Percentiles rank a stretch among this genome's conserved stretches.
Evolutionary conservation across 2,113 vertebrate species (phyloP).

Genomic region (Stegastes partitus): DNA sequence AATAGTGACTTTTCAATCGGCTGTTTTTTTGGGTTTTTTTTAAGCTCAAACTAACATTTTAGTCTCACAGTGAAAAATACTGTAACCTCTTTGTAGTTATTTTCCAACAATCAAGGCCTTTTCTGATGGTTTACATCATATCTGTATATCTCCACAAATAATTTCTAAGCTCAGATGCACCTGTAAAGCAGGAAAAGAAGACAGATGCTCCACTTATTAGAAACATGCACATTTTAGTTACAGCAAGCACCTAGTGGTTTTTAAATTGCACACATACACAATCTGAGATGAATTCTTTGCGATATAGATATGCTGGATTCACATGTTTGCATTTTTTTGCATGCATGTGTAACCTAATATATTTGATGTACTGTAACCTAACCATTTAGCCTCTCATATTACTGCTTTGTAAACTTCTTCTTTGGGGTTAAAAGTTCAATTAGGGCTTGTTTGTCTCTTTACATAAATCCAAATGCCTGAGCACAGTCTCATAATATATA

Average conservation of each 20-base stretch:
- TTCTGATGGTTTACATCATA: too few relatives aligned
- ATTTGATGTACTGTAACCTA: not conserved
- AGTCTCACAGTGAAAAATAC: not conserved
- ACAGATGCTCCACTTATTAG: too few relatives aligned
- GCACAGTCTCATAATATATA: not conserved
- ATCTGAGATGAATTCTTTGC: too few relatives aligned
- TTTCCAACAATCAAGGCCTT: too few relatives aligned
- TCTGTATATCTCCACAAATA: too few relatives aligned
- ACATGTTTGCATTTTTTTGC: conserved; percentile 3
- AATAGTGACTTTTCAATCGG: too few relatives aligned
- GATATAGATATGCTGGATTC: too few relatives aligned
- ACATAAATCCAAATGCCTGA: conserved; percentile 4
- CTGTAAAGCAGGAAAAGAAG: too few relatives aligned
- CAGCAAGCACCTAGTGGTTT: not conserved
- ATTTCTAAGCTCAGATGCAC: too few relatives aligned
- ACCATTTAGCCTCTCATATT: not conserved
- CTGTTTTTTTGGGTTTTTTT: too few relatives aligned
- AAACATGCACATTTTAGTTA: not conserved
- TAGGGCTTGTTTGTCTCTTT: not conserved
- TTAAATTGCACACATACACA: not conserved
- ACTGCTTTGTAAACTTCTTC: not conserved
- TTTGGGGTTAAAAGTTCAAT: not conserved
- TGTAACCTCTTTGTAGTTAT: not conserved
- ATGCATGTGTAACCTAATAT: conserved; percentile 7
- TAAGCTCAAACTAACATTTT: not conserved